Percentiles rank a stretch among this genome's conserved stretches.
These are phyloP conservation scores for Tridacna crocea DNA, from an alignment of 2,888 invertebrate genomes.

Conservation along the genomic window DNA sequence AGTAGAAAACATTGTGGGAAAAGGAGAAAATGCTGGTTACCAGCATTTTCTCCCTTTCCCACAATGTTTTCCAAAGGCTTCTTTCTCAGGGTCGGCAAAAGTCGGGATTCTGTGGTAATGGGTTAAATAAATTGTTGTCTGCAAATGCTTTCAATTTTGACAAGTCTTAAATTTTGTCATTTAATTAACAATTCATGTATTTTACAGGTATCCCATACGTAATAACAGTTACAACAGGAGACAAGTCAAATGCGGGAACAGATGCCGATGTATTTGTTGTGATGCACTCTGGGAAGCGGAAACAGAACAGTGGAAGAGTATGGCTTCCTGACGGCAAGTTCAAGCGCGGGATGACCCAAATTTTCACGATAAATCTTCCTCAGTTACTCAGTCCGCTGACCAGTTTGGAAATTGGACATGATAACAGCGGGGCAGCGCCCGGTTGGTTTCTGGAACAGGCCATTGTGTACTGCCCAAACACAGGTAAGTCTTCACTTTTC, in stretches of 20 bases:
- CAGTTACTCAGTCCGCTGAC: slow-evolving; percentile 81
- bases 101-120: no score
- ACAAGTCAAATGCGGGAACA: slow-evolving; percentile 81
- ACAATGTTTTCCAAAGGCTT: not conserved
- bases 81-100: not conserved
- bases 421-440: slow-evolving; percentile 80
- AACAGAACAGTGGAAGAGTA: slow-evolving; percentile 82
- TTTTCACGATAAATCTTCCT: slow-evolving; percentile 81
- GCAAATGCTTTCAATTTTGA: no score
- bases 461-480: slow-evolving; percentile 82
- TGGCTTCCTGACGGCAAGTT: slow-evolving; percentile 83
- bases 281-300: slow-evolving; percentile 76
- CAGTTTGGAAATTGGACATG: slow-evolving; percentile 83
- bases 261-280: slow-evolving; percentile 81
- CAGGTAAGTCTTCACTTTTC: slow-evolving; percentile 40
- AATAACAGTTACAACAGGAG: slow-evolving; percentile 82
- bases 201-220: slow-evolving; percentile 80
- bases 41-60: not conserved
- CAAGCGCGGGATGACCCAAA: slow-evolving; percentile 79
- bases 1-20: not conserved
- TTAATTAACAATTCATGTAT: no score
- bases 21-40: not conserved
- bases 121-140: no score
- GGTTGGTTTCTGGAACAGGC: slow-evolving; percentile 83
- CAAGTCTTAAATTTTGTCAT: no score